A percentile compares a stretch with the other conserved stretches of the same genome.
Evolutionary conservation across 2,888 invertebrate genomes (phyloP).

Genomic region (Heliconius cydno): DNA sequence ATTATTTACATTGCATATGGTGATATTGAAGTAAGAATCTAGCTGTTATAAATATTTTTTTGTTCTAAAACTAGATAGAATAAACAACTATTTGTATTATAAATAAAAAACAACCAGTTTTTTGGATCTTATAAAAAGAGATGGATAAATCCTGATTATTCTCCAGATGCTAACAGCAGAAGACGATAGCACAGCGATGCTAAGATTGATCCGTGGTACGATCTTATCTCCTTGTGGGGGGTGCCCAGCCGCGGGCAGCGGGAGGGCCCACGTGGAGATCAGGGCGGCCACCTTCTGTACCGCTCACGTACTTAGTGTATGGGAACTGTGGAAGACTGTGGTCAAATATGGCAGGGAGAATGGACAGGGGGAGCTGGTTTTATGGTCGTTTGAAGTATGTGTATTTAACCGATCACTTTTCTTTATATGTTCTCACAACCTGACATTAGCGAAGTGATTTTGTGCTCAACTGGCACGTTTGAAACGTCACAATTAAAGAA

Average conservation of each 20-base stretch:
- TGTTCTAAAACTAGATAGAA: too few relatives aligned
- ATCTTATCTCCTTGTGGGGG: conserved; percentile 61
- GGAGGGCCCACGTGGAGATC: conserved; percentile 61
- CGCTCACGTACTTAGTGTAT: conserved; percentile 62
- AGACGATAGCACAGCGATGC: conserved; percentile 68
- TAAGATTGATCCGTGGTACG: conserved; percentile 70
- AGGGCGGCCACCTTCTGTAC: conserved; percentile 74
- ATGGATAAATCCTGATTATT: neutral
- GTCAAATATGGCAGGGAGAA: conserved; percentile 57
- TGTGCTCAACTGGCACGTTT: too few relatives aligned
- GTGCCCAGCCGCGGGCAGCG: conserved; percentile 56
- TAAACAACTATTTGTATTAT: too few relatives aligned
- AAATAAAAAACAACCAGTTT: too few relatives aligned
- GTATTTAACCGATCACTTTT: neutral
- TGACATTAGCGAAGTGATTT: too few relatives aligned
- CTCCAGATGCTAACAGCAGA: conserved; percentile 72
- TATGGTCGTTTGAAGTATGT: conserved; percentile 59
- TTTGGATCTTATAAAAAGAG: too few relatives aligned
- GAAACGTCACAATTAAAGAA: too few relatives aligned
- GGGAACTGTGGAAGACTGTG: conserved; percentile 63
- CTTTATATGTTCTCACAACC: neutral
- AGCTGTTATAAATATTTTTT: too few relatives aligned
- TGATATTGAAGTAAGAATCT: conserved; percentile 63
- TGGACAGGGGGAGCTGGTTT: conserved; percentile 55
- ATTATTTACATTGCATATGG: conserved; percentile 71